These are phyloP conservation scores for Chorisops tibialis DNA, from an alignment of 2,888 invertebrate genomes.

Conservation along the genomic window DNA sequence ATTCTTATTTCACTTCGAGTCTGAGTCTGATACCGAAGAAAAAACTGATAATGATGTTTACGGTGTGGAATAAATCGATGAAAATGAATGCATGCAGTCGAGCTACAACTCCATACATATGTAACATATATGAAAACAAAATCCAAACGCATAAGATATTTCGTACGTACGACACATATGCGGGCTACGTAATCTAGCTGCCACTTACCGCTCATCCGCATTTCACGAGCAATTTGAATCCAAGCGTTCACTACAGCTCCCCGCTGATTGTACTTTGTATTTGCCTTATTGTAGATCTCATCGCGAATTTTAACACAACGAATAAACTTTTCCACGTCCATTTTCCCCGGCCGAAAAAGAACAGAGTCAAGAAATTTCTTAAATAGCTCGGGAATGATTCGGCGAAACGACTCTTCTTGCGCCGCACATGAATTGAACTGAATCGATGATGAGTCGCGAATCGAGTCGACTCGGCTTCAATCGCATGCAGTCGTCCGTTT, in stretches of 20 bases:
- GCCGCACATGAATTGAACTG: not conserved
- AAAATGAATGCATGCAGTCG: too few relatives aligned
- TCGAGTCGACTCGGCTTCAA: constrained; percentile 6
- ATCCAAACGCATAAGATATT: too few relatives aligned
- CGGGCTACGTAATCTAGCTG: too few relatives aligned
- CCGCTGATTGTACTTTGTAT: constrained; percentile 4
- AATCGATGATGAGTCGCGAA: not conserved
- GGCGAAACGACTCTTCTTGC: not conserved
- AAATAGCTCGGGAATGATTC: not conserved
- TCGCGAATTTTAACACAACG: not conserved
- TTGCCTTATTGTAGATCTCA: constrained; percentile 2
- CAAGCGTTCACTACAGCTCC: constrained; percentile 8
- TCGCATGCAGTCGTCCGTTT: constrained; percentile 9
- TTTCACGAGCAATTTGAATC: constrained; percentile 9
- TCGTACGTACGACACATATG: too few relatives aligned
- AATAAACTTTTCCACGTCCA: constrained; percentile 15
- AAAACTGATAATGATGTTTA: too few relatives aligned
- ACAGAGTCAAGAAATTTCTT: too few relatives aligned
- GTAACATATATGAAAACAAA: too few relatives aligned
- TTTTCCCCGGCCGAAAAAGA: not conserved
- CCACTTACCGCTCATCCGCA: constrained; percentile 9
- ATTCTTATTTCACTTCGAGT: too few relatives aligned
- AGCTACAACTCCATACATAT: too few relatives aligned
- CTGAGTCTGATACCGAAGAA: too few relatives aligned
- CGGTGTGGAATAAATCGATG: too few relatives aligned